Evolutionary conservation across 2,113 vertebrate species (phyloP), one percentile per base, ranked within the genome.

Genomic region (Struthio camelus): DNA sequence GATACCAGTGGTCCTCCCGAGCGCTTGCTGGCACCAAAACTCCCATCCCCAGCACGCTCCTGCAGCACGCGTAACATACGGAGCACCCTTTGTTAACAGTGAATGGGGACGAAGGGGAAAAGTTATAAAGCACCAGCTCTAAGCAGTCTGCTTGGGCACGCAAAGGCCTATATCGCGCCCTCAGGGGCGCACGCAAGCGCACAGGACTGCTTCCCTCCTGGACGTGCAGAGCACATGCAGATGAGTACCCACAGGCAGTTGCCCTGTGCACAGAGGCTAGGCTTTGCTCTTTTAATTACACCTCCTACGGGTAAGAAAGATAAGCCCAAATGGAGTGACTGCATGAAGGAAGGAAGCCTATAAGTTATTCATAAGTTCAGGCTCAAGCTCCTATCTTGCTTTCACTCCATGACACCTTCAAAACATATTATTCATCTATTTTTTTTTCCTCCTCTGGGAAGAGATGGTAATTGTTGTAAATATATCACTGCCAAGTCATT

Each of bases 291-390:
- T 97, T 97, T 94, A 97, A 97, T 97, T 96, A 96, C 89, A 66
- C 96, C 95, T 94, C 94, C 79, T 36, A 91, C 91, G 85, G 96
- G 89, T 64, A 91, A 76, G 89, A 96, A 95, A 96, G 94, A 98
- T 93, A 96, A 96, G 89, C 91, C 96, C 96, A 96, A 97, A 94
- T 76, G 91, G 95, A 97, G 96, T 84, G 85, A 91, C 85, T 96
- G 92, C 92, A 54, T 16, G 87, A 93, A 93, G 83, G 67, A 91
- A 96, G 91, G 95, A 92, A 96, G 77, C 81, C 96, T 85, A 96
- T 98, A 96, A 98, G 97, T 98, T 98, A 97, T 97, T 97, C 94
- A 91, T 97, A 97, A 97, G 97, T 94, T 95, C 95, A 93, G 78
- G 87, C 82, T 72, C 90, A 79, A 95, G 93, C 95, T 90, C 25